Percentiles rank a stretch among this genome's conserved stretches.
phyloP scores from a whole-genome alignment of 1,140 invertebrate genomes.

The Drosophila sturtevanti region DNA sequence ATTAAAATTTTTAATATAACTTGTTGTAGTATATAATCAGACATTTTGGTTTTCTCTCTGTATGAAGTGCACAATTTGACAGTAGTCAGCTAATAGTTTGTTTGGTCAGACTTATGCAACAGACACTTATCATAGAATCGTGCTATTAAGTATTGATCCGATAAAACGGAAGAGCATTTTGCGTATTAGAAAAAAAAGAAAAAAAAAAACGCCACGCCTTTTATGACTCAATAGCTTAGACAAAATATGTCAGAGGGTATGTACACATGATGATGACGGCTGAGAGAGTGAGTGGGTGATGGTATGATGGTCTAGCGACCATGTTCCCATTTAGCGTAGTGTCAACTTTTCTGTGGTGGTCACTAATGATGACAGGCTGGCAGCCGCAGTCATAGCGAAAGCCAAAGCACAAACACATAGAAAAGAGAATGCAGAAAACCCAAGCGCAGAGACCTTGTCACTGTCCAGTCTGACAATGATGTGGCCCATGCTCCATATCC shows the following conservation, averaged over 20 bases:
- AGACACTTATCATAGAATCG: slow-evolving; percentile 49
- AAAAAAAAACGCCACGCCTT: slow-evolving; percentile 43
- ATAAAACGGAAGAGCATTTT: slow-evolving; percentile 25
- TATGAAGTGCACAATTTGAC: slow-evolving; percentile 18
- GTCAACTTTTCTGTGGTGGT: slow-evolving; percentile 77
- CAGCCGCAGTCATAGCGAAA: slow-evolving; percentile 31
- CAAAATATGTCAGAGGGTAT: slow-evolving; percentile 35
- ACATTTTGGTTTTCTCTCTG: slow-evolving; percentile 24
- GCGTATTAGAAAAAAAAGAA: slow-evolving; percentile 42
- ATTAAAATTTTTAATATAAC: no score
- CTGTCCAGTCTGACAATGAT: slow-evolving; percentile 42
- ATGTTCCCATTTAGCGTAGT: slow-evolving; percentile 71
- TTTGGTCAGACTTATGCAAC: slow-evolving; percentile 35
- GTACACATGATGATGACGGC: slow-evolving; percentile 12
- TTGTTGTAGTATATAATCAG: no score
- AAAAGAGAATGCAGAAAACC: slow-evolving; percentile 15
- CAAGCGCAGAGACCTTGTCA: slow-evolving; percentile 21
- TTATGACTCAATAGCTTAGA: slow-evolving; percentile 69
- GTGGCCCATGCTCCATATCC: slow-evolving; percentile 25
- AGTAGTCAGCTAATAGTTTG: slow-evolving; percentile 19
- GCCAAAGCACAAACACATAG: slow-evolving; percentile 50
- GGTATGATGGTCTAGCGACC: slow-evolving; percentile 14
- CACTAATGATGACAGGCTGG: slow-evolving; percentile 75
- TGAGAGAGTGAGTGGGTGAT: neutral
- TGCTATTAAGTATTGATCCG: slow-evolving; percentile 29